Conservation (phyloP, 2,888 invertebrate species). For the Choreutis nemorana region DNA sequence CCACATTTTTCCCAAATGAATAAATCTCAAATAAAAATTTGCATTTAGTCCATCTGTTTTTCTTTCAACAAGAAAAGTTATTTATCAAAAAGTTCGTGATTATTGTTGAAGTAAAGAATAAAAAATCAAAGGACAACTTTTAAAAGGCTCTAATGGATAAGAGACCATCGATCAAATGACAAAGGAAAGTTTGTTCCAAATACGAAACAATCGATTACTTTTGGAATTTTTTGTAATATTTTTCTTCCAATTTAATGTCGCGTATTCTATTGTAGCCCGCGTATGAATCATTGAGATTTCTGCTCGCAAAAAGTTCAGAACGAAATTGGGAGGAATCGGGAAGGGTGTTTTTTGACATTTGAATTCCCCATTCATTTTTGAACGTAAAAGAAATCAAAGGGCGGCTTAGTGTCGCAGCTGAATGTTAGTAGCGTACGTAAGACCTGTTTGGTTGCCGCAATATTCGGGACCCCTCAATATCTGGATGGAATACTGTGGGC, state of each 20-base stretch:
- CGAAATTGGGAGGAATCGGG: background rate
- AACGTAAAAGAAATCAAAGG: slow-evolving; percentile 44
- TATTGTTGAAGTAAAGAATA: slow-evolving; percentile 47
- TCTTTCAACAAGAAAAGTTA: slow-evolving; percentile 28
- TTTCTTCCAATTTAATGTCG: slow-evolving; percentile 32
- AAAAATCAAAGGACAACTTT: slow-evolving; percentile 59
- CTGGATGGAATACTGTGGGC: slow-evolving; percentile 57
- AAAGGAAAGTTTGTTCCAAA: slow-evolving; percentile 53
- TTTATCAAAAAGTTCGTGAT: slow-evolving; percentile 36
- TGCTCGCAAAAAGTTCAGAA: background rate
- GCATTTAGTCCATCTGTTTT: slow-evolving; percentile 43
- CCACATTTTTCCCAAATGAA: slow-evolving; percentile 15
- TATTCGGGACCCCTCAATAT: slow-evolving; percentile 55
- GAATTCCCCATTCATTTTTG: slow-evolving; percentile 26
- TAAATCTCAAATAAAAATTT: slow-evolving; percentile 31
- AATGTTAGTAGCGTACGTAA: slow-evolving; percentile 50
- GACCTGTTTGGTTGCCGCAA: slow-evolving; percentile 54
- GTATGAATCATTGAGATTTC: background rate
- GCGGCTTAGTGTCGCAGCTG: slow-evolving; percentile 36
- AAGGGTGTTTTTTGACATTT: too few relatives aligned
- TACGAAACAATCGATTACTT: slow-evolving; percentile 48
- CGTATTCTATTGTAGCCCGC: slow-evolving; percentile 21
- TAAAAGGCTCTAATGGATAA: slow-evolving; percentile 61
- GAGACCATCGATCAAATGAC: slow-evolving; percentile 60
- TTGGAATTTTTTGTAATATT: slow-evolving; percentile 34